Conservation (phyloP, 1,140 invertebrate genomes). For the Papilio helenus region DNA sequence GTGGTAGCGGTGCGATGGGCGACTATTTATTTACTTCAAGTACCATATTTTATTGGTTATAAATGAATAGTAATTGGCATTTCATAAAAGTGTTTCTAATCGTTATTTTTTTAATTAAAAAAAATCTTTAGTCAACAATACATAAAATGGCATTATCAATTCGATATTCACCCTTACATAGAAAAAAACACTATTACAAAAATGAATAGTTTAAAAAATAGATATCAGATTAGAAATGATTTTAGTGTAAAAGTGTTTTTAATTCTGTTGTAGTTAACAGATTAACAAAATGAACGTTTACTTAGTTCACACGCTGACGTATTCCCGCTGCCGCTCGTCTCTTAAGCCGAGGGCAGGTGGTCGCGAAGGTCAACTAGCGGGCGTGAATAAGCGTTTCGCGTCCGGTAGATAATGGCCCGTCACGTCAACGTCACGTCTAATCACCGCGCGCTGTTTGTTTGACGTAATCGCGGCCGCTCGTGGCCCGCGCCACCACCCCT, state of each 20-base stretch:
- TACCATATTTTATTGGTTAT: no score
- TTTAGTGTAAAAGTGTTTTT: neutral
- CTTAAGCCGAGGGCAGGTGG: constrained; percentile 56
- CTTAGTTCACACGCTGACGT: neutral
- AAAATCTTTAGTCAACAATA: no score
- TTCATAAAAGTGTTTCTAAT: no score
- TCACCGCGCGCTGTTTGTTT: constrained; percentile 58
- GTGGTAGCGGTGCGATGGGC: constrained; percentile 11
- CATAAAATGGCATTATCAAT: no score
- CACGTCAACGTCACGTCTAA: constrained; percentile 59
- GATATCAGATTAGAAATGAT: neutral
- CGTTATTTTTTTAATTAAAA: no score
- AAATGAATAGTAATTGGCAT: no score
- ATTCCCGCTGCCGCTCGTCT: constrained; percentile 33
- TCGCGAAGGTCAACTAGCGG: constrained; percentile 73
- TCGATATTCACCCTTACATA: no score
- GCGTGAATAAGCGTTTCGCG: constrained; percentile 78
- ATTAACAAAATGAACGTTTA: neutral
- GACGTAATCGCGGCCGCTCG: constrained; percentile 59
- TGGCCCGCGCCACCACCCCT: neutral
- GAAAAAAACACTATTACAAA: no score
- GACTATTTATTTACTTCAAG: no score
- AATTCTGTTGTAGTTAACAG: neutral
- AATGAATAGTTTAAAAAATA: neutral
- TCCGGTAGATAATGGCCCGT: constrained; percentile 50